Conservation (phyloP, 2,888 invertebrate species). For the Dorcus hopei region DNA sequence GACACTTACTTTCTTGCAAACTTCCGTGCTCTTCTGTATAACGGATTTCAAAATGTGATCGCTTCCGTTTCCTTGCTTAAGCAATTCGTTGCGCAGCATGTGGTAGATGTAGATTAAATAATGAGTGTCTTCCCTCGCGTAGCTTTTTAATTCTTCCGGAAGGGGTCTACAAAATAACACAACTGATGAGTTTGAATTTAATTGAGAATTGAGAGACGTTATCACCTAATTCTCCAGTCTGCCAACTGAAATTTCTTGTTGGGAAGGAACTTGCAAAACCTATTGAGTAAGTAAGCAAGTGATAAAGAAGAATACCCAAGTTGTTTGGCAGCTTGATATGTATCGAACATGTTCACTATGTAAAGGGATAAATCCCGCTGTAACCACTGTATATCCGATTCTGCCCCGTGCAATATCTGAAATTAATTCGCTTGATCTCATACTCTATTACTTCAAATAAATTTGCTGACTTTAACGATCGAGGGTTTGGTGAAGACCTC, state of each 20-base stretch:
- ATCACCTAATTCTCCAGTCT: slow-evolving; percentile 84
- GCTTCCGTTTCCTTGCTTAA: slow-evolving; percentile 60
- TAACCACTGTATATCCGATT: slow-evolving; percentile 85
- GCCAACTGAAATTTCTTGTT: slow-evolving; percentile 93
- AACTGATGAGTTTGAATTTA: background rate
- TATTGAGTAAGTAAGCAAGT: slow-evolving; percentile 72
- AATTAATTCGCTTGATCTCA: slow-evolving; percentile 16
- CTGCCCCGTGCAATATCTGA: slow-evolving; percentile 89
- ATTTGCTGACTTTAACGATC: slow-evolving; percentile 72
- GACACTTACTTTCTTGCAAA: slow-evolving; percentile 63
- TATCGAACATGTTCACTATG: slow-evolving; percentile 96
- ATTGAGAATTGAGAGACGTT: background rate
- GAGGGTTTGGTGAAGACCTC: slow-evolving; percentile 85
- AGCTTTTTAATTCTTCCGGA: slow-evolving; percentile 72
- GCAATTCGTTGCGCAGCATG: slow-evolving; percentile 69
- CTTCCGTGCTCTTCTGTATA: slow-evolving; percentile 68
- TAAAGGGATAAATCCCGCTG: slow-evolving; percentile 95
- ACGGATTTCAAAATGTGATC: slow-evolving; percentile 65
- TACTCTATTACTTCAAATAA: background rate
- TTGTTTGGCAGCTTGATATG: slow-evolving; percentile 79
- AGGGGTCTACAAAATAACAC: slow-evolving; percentile 63
- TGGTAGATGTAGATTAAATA: slow-evolving; percentile 89
- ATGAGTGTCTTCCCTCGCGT: slow-evolving; percentile 94
- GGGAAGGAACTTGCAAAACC: slow-evolving; percentile 73
- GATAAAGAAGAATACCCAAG: slow-evolving; percentile 70